phyloP scores from a whole-genome alignment of 2,888 invertebrate genomes.

The Harmothoe impar region DNA sequence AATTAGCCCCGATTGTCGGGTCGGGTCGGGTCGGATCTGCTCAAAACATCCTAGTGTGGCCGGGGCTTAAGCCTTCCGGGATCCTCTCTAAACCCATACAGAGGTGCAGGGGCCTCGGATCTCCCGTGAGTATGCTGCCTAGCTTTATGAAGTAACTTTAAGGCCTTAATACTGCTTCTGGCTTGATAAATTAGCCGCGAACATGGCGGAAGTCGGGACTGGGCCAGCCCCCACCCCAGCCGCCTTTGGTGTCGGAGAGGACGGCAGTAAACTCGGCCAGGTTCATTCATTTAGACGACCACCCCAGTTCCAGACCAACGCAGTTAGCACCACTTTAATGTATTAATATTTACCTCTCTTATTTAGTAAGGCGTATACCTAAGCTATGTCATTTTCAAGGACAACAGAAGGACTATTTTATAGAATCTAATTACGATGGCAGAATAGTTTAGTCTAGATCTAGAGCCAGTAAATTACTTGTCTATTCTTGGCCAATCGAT shows the following conservation, averaged over 20 bases:
- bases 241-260: neutral
- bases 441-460: neutral
- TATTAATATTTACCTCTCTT: neutral
- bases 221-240: conserved; percentile 10
- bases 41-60: too few relatives aligned
- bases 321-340: neutral
- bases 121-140: neutral
- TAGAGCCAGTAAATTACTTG: neutral
- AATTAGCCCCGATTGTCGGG: too few relatives aligned
- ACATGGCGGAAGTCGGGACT: conserved; percentile 4
- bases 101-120: neutral
- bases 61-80: conserved; percentile 43
- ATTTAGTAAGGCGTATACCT: neutral
- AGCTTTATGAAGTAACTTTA: neutral
- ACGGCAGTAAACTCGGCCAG: neutral
- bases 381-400: too few relatives aligned
- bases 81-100: neutral
- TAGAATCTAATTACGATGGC: neutral
- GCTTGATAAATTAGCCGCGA: neutral
- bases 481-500: neutral
- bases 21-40: too few relatives aligned
- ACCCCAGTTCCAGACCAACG: neutral
- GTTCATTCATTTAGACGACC: conserved; percentile 5
- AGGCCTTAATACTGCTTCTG: neutral
- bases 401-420: too few relatives aligned